A percentile compares a stretch with the other conserved stretches of the same genome.
Conservation (phyloP, 2,888 invertebrate genomes). For the Leptopterna dolabrata region DNA sequence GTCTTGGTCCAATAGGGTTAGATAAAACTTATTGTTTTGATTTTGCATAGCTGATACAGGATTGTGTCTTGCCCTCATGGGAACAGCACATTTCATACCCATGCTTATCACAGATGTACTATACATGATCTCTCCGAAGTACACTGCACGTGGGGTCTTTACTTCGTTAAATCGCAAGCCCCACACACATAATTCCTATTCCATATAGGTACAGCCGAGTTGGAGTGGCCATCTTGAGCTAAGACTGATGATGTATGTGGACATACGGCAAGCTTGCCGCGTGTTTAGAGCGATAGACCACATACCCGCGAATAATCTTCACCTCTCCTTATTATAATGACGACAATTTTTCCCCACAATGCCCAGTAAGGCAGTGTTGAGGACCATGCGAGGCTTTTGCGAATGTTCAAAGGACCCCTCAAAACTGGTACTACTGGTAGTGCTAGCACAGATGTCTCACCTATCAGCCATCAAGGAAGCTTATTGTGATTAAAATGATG, state of each 20-base stretch:
- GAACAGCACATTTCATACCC: too few relatives aligned
- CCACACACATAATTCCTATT: neutral
- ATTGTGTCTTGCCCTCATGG: too few relatives aligned
- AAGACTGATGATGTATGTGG: neutral
- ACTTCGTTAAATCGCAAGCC: too few relatives aligned
- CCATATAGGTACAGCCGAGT: neutral
- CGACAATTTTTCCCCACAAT: neutral
- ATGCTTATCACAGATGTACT: too few relatives aligned
- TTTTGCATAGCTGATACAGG: too few relatives aligned
- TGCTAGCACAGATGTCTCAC: neutral
- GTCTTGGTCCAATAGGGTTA: too few relatives aligned
- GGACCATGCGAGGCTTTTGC: neutral
- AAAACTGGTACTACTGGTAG: too few relatives aligned
- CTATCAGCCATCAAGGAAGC: too few relatives aligned
- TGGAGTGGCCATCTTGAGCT: neutral
- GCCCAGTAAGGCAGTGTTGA: neutral
- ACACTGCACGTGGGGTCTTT: too few relatives aligned
- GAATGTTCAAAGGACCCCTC: neutral
- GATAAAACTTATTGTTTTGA: too few relatives aligned
- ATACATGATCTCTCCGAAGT: too few relatives aligned
- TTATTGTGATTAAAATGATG: too few relatives aligned
- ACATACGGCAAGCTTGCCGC: neutral
- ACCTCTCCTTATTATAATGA: neutral
- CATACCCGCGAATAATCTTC: neutral
- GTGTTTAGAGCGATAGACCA: neutral